Evolutionary conservation across 2,113 vertebrate species (phyloP), one percentile per base, ranked within the genome.

Genomic region (Oplegnathus fasciatus): DNA sequence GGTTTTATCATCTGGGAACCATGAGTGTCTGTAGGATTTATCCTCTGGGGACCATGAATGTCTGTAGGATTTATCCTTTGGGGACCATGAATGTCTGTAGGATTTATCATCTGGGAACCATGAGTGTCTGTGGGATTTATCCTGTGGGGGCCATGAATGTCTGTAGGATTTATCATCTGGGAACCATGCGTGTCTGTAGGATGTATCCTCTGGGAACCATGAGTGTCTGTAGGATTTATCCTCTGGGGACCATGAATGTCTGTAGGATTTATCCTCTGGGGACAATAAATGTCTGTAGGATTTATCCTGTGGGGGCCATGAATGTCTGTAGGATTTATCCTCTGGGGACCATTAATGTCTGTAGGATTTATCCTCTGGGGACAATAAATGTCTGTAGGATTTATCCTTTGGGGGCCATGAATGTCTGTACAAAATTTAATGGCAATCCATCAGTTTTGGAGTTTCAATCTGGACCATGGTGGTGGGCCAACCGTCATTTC

Each of bases 381-480:
- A 71, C 11, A 9, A 42, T 26, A 28, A 48, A 62, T 40, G 37
- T 30, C n/a, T 42, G 17, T 26, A 11, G 13, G 18, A n/a, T 18
- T n/a, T 18, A 54, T 77, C 46, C 20, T 55, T 2, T 42, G 52
- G 37, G 24, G n/a, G 62, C 11, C 15, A 42, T 26, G 42, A 48
- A 62, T 40, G 37, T 30, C n/a, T 42, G 17, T 1, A 50, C 1
- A 37, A 17, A 0, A 34, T 6, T 4, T 32, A 8, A 18, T 57
- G 3, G 20, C 18, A 5, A 18, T 37, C 28, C 11, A 24, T 34
- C 17, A 48, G 9, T 30, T 30, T 50, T 50, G 52, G 22, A 32
- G 50, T 40, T 70, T 79, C 28, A 44, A 17, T 44, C 40, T 69
- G 50, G 28, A 65, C 24, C 42, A 44, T 70, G 54, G 66, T 54